phyloP scores from a whole-genome alignment of 2,888 invertebrate species.

The Conomelus anceps region DNA sequence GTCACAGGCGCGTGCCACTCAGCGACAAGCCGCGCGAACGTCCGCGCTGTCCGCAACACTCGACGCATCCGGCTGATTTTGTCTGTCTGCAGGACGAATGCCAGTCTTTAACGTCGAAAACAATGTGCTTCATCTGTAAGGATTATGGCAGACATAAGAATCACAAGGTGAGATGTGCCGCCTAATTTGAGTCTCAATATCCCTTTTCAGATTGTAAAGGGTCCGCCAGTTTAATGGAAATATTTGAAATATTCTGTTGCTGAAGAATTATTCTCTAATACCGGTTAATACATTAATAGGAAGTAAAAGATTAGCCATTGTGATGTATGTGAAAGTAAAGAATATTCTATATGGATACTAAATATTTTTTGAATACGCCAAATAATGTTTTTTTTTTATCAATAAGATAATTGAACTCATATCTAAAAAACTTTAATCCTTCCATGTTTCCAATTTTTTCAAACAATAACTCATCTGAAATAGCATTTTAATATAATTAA shows the following conservation, averaged over 20 bases:
- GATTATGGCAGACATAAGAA: conserved; percentile 51
- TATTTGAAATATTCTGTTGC: neutral
- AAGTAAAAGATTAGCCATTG: no score
- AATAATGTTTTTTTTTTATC: no score
- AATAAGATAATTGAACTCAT: no score
- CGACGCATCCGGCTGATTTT: conserved; percentile 50
- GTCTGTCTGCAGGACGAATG: conserved; percentile 51
- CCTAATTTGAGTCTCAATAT: neutral
- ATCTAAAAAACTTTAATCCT: no score
- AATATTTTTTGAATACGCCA: no score
- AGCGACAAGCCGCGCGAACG: conserved; percentile 51
- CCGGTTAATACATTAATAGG: no score
- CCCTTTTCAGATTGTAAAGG: neutral
- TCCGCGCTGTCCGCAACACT: conserved; percentile 49
- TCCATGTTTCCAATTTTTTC: no score
- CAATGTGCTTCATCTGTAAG: conserved; percentile 52
- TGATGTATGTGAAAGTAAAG: no score
- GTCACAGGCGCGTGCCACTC: conserved; percentile 49
- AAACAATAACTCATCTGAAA: no score
- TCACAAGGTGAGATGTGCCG: conserved; percentile 43
- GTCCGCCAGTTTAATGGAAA: neutral
- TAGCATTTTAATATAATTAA: no score
- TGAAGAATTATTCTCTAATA: neutral
- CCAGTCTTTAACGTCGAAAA: conserved; percentile 38
- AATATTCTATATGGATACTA: no score